Evolutionary conservation across 2,113 vertebrate species (phyloP).

Genomic region (Halcyon malimbica): DNA sequence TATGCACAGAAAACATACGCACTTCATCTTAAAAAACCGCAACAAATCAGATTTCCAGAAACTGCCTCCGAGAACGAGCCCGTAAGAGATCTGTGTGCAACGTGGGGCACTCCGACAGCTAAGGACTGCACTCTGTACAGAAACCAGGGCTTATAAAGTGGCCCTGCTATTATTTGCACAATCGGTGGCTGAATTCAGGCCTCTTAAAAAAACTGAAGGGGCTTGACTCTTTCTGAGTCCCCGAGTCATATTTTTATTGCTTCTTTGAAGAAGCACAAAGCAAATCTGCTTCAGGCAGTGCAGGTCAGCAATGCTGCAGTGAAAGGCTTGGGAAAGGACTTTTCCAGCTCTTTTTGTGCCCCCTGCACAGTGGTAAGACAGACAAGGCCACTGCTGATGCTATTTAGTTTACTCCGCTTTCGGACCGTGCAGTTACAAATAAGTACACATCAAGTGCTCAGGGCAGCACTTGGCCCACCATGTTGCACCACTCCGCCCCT

Average conservation of each 20-base stretch:
- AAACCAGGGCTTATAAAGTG: not conserved
- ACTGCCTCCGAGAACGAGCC: not conserved
- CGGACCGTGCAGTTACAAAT: not conserved
- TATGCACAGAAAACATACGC: not conserved
- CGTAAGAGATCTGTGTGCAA: not conserved
- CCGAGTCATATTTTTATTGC: fast-evolving
- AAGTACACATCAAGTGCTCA: fast-evolving
- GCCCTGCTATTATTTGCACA: not conserved
- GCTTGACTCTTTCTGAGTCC: not conserved
- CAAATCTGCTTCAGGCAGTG: fast-evolving
- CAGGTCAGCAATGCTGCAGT: not conserved
- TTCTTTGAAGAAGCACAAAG: not conserved
- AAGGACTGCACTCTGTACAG: not conserved
- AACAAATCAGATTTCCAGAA: not conserved
- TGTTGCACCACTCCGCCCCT: fast-evolving
- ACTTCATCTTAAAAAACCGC: not conserved
- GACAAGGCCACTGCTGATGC: fast-evolving
- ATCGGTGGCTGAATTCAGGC: not conserved
- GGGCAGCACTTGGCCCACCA: not conserved
- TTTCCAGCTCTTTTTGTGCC: not conserved
- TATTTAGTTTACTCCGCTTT: fast-evolving
- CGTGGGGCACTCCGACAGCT: fast-evolving
- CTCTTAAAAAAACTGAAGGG: not conserved
- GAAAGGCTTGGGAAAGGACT: not conserved
- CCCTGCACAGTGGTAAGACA: not conserved